A percentile compares a stretch with the other conserved stretches of the same genome.
phyloP scores from a whole-genome alignment of 1,140 invertebrate species.

The Sminthurides bifidus region DNA sequence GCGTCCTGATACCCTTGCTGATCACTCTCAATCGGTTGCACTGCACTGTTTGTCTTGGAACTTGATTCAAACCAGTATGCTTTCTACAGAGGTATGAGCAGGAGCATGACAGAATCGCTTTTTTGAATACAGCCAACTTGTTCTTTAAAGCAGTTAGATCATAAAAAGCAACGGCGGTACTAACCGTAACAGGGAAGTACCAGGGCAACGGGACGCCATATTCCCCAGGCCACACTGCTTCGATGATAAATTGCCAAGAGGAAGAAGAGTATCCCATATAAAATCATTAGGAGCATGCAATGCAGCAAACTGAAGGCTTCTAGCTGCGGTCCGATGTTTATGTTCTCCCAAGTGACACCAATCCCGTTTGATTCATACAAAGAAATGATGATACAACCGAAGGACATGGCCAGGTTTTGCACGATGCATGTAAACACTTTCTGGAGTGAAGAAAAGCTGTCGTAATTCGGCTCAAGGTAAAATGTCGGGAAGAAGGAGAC shows the following conservation, averaged over 20 bases:
- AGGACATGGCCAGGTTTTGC: slow-evolving; percentile 63
- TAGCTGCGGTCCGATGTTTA: slow-evolving; percentile 53
- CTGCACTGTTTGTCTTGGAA: no score
- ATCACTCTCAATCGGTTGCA: no score
- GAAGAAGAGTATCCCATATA: slow-evolving; percentile 53
- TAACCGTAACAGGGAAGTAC: slow-evolving; percentile 40
- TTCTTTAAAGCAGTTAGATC: no score
- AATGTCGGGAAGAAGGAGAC: slow-evolving; percentile 56
- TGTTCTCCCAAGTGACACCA: slow-evolving; percentile 62
- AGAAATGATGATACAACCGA: slow-evolving; percentile 49
- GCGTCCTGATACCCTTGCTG: no score
- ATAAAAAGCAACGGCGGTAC: no score
- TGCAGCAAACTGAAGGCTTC: slow-evolving; percentile 55
- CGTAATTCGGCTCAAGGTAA: slow-evolving; percentile 49
- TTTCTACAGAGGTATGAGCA: no score
- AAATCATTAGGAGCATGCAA: slow-evolving; percentile 51
- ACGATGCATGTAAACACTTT: slow-evolving; percentile 51
- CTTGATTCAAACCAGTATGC: no score
- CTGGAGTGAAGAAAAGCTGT: slow-evolving; percentile 33
- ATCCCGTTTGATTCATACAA: slow-evolving; percentile 50
- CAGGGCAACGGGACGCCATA: slow-evolving; percentile 40
- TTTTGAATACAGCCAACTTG: no score
- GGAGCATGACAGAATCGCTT: no score
- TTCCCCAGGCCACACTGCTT: slow-evolving; percentile 32
- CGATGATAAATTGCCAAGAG: slow-evolving; percentile 48